These are phyloP conservation scores for Aleiodes alternator DNA, from an alignment of 2,888 invertebrate genomes.

Conservation along the genomic window DNA sequence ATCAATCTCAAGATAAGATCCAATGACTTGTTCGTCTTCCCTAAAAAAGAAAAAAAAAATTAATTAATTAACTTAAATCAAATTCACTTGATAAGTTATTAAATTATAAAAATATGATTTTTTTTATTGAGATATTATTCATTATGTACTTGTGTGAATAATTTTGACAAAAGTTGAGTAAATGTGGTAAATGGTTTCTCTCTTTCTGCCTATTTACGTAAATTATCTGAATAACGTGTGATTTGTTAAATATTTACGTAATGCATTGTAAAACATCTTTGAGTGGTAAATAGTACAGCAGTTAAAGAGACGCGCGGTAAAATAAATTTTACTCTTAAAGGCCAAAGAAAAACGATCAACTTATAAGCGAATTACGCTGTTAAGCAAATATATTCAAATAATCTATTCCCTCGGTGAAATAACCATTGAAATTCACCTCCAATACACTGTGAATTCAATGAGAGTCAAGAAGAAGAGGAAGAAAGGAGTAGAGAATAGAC, in stretches of 20 bases:
- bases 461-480: conserved; percentile 10
- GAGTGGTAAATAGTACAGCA: no score
- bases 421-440: conserved; percentile 12
- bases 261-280: no score
- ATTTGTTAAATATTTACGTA: no score
- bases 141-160: no score
- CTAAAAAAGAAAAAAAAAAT: conserved; percentile 73
- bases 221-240: no score
- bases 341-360: not conserved
- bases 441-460: not conserved
- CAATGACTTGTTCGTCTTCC: conserved; percentile 83
- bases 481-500: conserved; percentile 40
- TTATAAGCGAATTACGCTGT: not conserved
- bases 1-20: conserved; percentile 82
- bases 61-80: conserved; percentile 15
- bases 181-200: no score
- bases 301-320: no score
- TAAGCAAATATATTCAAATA: conserved; percentile 5
- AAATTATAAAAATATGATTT: not conserved
- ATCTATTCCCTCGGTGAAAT: conserved; percentile 6
- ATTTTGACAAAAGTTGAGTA: no score
- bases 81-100: not conserved
- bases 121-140: not conserved
- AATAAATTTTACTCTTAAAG: no score
- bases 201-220: no score